Evolutionary conservation across 2,888 invertebrate species (phyloP), one percentile per base, ranked within the genome.

Genomic region (Clitarchus hookeri): DNA sequence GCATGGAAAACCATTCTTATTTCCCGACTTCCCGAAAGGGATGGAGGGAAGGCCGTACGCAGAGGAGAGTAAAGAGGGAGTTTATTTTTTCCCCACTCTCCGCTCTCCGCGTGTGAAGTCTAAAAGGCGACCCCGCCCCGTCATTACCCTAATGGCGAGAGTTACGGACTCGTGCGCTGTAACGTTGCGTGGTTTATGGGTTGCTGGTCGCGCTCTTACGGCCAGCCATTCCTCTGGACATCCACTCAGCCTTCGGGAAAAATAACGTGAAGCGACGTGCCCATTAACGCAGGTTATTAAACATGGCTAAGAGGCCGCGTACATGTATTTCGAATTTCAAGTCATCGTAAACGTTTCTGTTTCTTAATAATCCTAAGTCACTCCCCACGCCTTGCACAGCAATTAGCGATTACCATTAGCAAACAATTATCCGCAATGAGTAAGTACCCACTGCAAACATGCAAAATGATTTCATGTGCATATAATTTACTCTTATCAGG

Each of bases 91-190:
- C n/a, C 65, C n/a, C 65, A 53, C 19, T 8, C 3, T 19, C 2
- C 36, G 8, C 65, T 48, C 48, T 48, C 65, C 6, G 65, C 65
- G 65, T 65, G 65, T 65, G 65, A 65, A 65, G 65, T 65, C 65
- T 65, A n/a, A 65, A 65, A 65, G 65, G 19, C 65, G 82, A 82
- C 82, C 82, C 82, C 82, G 27, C 82, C 36, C 82, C 82, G 82
- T 82, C 44, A 82, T 82, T 82, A 82, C 27, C 36, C 19, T 82
- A 82, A 82, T 82, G 82, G 82, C 65, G 65, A 65, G 65, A 65
- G 65, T 65, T 65, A 65, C 12, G 65, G 65, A 19, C 8, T 23
- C 16, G 65, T 8, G 65, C n/a, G 23, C 23, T 65, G 65, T 8
- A n/a, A 19, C 65, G 12, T 65, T n/a, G 23, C 19, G 65, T 65